Evolutionary conservation across 1,140 invertebrate genomes (phyloP).

Genomic region (Pogonus chalceus): DNA sequence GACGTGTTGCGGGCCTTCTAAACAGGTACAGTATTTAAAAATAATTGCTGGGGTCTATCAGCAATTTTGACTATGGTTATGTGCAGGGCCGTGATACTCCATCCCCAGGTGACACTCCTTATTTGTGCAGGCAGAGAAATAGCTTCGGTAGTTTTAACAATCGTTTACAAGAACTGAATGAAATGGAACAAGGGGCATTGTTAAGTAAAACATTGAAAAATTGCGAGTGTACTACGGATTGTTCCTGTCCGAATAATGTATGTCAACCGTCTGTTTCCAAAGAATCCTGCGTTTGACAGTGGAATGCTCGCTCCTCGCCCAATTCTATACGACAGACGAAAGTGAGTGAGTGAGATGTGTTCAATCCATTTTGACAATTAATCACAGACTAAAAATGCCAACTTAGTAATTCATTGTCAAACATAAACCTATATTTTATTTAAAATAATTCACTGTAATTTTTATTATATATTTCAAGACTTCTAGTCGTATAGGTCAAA

Average conservation of each 20-base stretch:
- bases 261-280: not conserved
- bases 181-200: slow-evolving; percentile 51
- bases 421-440: too few relatives aligned
- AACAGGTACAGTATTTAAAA: slow-evolving; percentile 38
- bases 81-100: slow-evolving; percentile 59
- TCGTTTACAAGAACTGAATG: slow-evolving; percentile 42
- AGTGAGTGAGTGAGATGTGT: not conserved
- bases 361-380: not conserved
- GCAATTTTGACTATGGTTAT: too few relatives aligned
- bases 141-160: slow-evolving; percentile 36
- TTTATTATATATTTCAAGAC: too few relatives aligned
- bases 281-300: slow-evolving; percentile 22
- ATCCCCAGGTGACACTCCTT: slow-evolving; percentile 66
- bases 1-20: slow-evolving; percentile 68
- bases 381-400: not conserved
- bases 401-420: too few relatives aligned
- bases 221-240: slow-evolving; percentile 11
- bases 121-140: slow-evolving; percentile 64
- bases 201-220: slow-evolving; percentile 26
- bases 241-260: slow-evolving; percentile 5
- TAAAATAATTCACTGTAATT: too few relatives aligned
- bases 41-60: too few relatives aligned
- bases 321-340: not conserved
- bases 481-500: too few relatives aligned
- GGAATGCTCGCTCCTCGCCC: not conserved